Conservation (phyloP, 2,113 vertebrate genomes). For the Siphamia tubifer region DNA sequence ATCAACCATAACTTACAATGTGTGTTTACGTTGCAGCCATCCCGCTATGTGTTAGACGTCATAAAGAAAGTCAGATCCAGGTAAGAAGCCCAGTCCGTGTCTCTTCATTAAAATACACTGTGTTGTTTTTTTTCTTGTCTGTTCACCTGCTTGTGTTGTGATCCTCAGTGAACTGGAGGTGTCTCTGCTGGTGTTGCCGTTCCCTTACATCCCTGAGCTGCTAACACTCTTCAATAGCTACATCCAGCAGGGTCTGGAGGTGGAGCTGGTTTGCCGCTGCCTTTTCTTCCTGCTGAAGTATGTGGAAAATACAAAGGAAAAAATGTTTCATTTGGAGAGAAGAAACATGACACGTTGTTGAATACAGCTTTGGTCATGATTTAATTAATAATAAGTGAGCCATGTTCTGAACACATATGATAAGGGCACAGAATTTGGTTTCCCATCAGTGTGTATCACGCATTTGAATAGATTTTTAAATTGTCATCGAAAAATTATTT, state of each 20-base stretch:
- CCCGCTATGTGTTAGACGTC: slow-evolving; percentile 88
- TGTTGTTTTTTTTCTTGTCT: neutral
- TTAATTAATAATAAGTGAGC: too few relatives aligned
- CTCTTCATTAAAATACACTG: neutral
- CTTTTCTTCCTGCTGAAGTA: slow-evolving; percentile 96
- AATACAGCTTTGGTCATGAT: too few relatives aligned
- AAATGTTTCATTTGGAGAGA: neutral
- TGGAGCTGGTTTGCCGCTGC: slow-evolving; percentile 93
- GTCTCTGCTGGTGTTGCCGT: slow-evolving; percentile 92
- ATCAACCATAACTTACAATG: neutral
- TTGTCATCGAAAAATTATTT: too few relatives aligned
- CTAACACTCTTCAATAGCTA: slow-evolving; percentile 87
- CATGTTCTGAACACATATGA: too few relatives aligned
- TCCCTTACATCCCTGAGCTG: slow-evolving; percentile 90
- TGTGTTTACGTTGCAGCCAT: slow-evolving; percentile 79
- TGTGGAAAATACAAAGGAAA: neutral
- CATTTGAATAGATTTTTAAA: too few relatives aligned
- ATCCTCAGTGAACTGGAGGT: slow-evolving; percentile 90
- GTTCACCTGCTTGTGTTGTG: neutral
- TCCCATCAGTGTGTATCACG: too few relatives aligned
- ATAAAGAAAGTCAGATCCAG: slow-evolving; percentile 94
- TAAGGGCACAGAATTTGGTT: too few relatives aligned
- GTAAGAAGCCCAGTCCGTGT: slow-evolving; percentile 70
- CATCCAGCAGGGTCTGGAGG: slow-evolving; percentile 83
- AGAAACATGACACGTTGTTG: too few relatives aligned